These are phyloP conservation scores for Eilema griseolum DNA, from an alignment of 2,888 invertebrate genomes.

Conservation along the genomic window DNA sequence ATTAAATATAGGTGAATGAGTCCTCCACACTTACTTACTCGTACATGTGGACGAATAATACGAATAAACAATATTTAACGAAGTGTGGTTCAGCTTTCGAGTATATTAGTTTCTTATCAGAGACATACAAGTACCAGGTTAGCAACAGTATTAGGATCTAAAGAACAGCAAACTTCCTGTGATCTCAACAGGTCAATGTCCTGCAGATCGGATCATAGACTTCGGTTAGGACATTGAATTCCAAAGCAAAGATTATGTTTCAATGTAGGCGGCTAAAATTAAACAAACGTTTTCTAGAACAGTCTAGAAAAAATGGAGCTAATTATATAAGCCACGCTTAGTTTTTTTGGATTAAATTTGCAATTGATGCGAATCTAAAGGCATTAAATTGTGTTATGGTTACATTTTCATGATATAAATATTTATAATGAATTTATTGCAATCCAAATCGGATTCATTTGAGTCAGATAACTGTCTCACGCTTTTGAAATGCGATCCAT, in stretches of 20 bases:
- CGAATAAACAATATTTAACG: too few species aligned
- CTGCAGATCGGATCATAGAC: constrained; percentile 22
- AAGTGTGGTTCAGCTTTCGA: too few species aligned
- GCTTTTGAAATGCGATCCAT: not conserved
- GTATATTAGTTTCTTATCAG: not conserved
- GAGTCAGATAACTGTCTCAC: not conserved
- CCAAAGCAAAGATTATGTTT: constrained; percentile 20
- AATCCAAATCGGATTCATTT: not conserved
- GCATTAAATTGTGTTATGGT: not conserved
- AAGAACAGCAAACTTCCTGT: constrained; percentile 6
- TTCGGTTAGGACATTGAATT: constrained; percentile 18
- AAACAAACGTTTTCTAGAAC: not conserved
- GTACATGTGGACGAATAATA: too few species aligned
- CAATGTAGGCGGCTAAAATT: constrained; percentile 30
- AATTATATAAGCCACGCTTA: not conserved
- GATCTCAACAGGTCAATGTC: constrained; percentile 30
- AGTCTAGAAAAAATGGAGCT: not conserved
- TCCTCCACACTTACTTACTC: too few species aligned
- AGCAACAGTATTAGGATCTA: constrained; percentile 9
- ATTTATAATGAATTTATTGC: not conserved
- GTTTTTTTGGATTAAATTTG: not conserved
- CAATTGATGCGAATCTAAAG: constrained; percentile 5
- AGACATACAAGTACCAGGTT: not conserved
- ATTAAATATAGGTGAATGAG: too few species aligned
- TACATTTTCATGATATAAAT: constrained; percentile 1